phyloP scores from a whole-genome alignment of 2,797 vertebrate species.

The Periophthalmus magnuspinnatus region DNA sequence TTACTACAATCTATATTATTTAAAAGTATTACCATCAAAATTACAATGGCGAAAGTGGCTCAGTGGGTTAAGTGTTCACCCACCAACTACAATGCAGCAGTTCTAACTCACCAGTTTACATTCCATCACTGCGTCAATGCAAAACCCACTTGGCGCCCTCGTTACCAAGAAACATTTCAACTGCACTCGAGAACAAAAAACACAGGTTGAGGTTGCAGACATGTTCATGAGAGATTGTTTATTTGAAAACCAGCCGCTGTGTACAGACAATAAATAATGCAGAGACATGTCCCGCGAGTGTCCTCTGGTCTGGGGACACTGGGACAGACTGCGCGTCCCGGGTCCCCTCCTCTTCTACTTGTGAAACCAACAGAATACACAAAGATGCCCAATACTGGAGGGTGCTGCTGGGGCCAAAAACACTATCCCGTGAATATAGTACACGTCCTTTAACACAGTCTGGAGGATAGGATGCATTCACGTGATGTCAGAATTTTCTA shows the following conservation, averaged over 20 bases:
- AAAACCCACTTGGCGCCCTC: too few relatives aligned
- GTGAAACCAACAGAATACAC: slow-evolving; percentile 54
- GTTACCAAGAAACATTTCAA: too few relatives aligned
- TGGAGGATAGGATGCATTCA: not conserved
- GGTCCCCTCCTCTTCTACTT: slow-evolving; percentile 22
- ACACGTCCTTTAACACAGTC: not conserved
- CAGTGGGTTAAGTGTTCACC: too few relatives aligned
- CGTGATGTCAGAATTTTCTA: not conserved
- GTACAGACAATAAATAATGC: slow-evolving; percentile 80
- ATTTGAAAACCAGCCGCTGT: slow-evolving; percentile 77
- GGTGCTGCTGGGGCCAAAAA: not conserved
- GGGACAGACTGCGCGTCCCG: not conserved
- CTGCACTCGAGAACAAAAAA: not conserved
- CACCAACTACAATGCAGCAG: too few relatives aligned
- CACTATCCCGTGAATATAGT: slow-evolving; percentile 1
- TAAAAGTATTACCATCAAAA: too few relatives aligned
- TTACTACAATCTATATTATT: too few relatives aligned
- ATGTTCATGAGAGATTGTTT: slow-evolving; percentile 64
- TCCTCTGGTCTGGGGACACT: slow-evolving; percentile 50
- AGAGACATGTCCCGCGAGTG: slow-evolving; percentile 49
- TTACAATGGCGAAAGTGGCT: too few relatives aligned
- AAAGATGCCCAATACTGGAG: slow-evolving; percentile 22
- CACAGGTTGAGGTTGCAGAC: not conserved
- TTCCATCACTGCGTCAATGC: too few relatives aligned
- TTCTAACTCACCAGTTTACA: too few relatives aligned